These are phyloP conservation scores for Drosophila percnosoma DNA, from an alignment of 2,888 invertebrate genomes.

Conservation along the genomic window DNA sequence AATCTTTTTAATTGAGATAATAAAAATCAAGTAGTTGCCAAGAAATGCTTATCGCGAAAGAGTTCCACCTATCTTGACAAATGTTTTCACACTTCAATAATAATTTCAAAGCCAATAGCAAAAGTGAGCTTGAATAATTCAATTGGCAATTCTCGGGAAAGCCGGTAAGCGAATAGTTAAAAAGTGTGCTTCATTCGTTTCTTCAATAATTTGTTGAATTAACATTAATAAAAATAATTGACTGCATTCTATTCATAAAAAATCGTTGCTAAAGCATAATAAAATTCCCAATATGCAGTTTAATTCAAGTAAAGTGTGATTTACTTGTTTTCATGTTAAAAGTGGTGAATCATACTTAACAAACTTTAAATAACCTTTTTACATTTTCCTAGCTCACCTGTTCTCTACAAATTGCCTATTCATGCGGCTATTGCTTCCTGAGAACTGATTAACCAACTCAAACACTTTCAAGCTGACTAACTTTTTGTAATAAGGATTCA, in stretches of 20 bases:
- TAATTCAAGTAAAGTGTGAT: neutral
- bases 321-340: neutral
- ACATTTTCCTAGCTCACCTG: neutral
- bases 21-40: constrained; percentile 9
- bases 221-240: no score
- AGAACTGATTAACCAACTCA: constrained; percentile 21
- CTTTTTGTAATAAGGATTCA: constrained; percentile 55
- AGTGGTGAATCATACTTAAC: neutral
- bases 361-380: neutral
- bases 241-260: no score
- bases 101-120: constrained; percentile 19
- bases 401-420: constrained; percentile 6
- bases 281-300: neutral
- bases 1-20: constrained; percentile 28
- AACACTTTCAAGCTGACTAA: constrained; percentile 41
- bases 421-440: neutral
- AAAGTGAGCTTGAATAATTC: constrained; percentile 1
- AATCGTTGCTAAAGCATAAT: neutral
- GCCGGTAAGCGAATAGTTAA: neutral
- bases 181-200: neutral
- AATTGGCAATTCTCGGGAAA: neutral
- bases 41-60: constrained; percentile 23
- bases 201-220: neutral
- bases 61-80: constrained; percentile 3
- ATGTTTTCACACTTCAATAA: constrained; percentile 14